Evolutionary conservation across 2,888 invertebrate genomes (phyloP), one percentile per base, ranked within the genome.

Genomic region (Gymnocheta viridis): DNA sequence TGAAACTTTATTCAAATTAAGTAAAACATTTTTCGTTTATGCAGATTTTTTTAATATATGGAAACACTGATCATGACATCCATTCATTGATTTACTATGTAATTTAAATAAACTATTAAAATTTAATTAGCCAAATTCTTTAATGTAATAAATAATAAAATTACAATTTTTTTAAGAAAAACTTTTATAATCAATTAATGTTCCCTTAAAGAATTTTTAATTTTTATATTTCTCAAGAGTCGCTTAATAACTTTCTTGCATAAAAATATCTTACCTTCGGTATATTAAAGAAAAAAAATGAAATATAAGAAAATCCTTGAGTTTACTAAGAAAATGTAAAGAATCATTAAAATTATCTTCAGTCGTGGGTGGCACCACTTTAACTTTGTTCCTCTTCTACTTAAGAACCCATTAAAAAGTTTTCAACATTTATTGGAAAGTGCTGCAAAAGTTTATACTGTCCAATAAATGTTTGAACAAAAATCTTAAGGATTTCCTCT

Each of bases 331-430:
- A 22, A 72, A 22, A 44, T 6, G 14, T 17, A 17, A 2, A 35
- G 7, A 9, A 32, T 58, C 56, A 58, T 73, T 38, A 66, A 66
- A 58, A 49, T 66, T 58, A 47, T 73, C 17, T 2, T n/a, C 14
- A n/a, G 56, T 38, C 27, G 14, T 47, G 58, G 29, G 14, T 47
- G 58, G 29, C 56, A 49, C 32, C 19, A 72, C 19, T 41, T 69
- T 14, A 38, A 54, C 32, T 19, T 35, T 64, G 0, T n/a, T 35
- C 14, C 6, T 32, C 27, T 12, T 12, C 41, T 64, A n/a, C 10
- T 41, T 32, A 64, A 66, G 66, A 49, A 66, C 49, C 73, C 73
- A 60, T 73, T 67, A 72, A 80, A 80, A 80, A 80, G 58, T 67
- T 80, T 72, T 64, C 47, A 66, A 67, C 44, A n/a, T 66, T 35